Percentiles rank a stretch among this genome's conserved stretches.
phyloP scores from a whole-genome alignment of 1,140 invertebrate genomes.

The Drosophila jambulina region DNA sequence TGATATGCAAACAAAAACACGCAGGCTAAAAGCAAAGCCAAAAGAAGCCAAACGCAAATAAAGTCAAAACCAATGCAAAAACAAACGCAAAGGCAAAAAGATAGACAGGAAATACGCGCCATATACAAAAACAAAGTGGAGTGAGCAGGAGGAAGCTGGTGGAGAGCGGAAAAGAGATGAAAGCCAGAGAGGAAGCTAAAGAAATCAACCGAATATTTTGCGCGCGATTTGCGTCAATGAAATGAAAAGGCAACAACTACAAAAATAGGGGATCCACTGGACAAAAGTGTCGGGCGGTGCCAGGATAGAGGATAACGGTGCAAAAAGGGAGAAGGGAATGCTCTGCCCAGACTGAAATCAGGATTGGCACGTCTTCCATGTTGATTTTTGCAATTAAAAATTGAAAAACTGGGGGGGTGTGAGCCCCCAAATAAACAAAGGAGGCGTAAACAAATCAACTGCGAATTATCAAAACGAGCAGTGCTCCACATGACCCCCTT shows the following conservation, averaged over 20 bases:
- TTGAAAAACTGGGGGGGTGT: conserved; percentile 30
- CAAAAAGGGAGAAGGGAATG: conserved; percentile 7
- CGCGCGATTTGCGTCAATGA: conserved; percentile 81
- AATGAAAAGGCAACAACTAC: conserved; percentile 33
- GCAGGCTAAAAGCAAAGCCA: conserved; percentile 38
- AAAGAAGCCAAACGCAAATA: conserved; percentile 14
- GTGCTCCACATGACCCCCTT: conserved; percentile 38
- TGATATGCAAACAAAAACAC: conserved; percentile 76
- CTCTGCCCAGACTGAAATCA: conserved; percentile 28
- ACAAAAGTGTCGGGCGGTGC: neutral
- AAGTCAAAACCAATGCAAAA: conserved; percentile 38
- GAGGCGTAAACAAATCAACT: conserved; percentile 77
- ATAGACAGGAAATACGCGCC: conserved; percentile 75
- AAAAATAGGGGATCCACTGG: conserved; percentile 10
- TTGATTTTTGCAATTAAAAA: conserved; percentile 71
- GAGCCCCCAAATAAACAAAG: conserved; percentile 56
- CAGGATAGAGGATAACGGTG: conserved; percentile 12
- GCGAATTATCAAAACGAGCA: conserved; percentile 68
- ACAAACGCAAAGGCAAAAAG: conserved; percentile 33
- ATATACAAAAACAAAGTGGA: conserved; percentile 55
- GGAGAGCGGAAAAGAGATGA: conserved; percentile 3
- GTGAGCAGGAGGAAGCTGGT: conserved; percentile 25
- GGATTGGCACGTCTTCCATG: conserved; percentile 43
- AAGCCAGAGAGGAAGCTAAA: conserved; percentile 50
- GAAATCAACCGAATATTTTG: conserved; percentile 74